Conservation (phyloP, 2,113 vertebrate species). For the Vireo altiloquus region DNA sequence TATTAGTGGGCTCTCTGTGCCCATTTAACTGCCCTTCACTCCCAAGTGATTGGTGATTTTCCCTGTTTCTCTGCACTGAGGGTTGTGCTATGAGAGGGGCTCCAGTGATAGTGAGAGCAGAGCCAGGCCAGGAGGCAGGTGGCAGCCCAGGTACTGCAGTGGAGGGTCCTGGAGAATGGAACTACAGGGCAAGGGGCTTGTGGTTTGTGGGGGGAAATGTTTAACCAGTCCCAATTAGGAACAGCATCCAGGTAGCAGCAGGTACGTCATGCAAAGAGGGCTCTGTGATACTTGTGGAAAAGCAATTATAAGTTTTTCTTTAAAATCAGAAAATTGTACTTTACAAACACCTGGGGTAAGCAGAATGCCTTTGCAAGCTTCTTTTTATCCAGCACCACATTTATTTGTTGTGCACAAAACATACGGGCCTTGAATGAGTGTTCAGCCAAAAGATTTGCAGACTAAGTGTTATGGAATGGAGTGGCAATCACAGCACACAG, state of each 20-base stretch:
- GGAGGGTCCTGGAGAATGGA: not conserved
- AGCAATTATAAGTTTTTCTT: not conserved
- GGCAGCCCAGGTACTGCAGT: not conserved
- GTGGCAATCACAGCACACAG: not conserved
- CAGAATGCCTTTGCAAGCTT: not conserved
- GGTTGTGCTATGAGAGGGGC: not conserved
- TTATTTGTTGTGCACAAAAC: not conserved
- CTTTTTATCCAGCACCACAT: not conserved
- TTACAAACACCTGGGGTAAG: not conserved
- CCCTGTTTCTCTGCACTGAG: not conserved
- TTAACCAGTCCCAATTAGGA: not conserved
- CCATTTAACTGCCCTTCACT: not conserved
- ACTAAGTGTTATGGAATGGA: not conserved
- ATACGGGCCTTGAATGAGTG: not conserved
- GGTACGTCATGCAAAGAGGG: not conserved
- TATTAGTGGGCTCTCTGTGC: not conserved
- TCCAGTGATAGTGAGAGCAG: not conserved
- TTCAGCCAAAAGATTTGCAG: not conserved
- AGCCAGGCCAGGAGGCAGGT: not conserved
- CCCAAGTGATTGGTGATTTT: not conserved
- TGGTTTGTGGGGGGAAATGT: not conserved
- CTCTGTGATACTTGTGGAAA: not conserved
- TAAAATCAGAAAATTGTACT: not conserved
- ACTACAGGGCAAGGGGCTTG: not conserved
- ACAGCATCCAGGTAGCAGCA: not conserved